Evolutionary conservation across 2,797 vertebrate species (phyloP).

Genomic region (Notolepis coatsorum): DNA sequence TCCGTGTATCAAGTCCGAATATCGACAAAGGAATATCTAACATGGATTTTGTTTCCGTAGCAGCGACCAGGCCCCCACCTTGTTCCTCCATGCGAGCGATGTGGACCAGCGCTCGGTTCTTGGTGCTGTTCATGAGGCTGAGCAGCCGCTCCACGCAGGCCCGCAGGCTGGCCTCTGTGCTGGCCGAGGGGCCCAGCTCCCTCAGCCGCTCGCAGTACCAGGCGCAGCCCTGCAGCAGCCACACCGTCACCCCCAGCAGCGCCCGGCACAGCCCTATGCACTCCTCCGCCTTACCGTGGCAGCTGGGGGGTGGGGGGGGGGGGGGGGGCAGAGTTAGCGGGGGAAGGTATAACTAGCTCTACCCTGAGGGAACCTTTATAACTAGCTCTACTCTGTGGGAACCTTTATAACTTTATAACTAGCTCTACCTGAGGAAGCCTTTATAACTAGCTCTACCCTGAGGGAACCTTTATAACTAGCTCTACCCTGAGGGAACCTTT

Average conservation of each 20-base stretch:
- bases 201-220: constrained; percentile 89
- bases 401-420: no score
- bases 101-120: constrained; percentile 95
- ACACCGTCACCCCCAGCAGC: constrained; percentile 88
- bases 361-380: no score
- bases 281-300: constrained; percentile 96
- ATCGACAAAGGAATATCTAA: no score
- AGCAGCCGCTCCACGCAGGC: constrained; percentile 91
- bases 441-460: no score
- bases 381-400: no score
- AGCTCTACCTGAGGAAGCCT: no score
- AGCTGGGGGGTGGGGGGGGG: constrained; percentile 75
- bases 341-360: background rate
- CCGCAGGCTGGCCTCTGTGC: constrained; percentile 85
- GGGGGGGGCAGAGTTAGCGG: background rate
- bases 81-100: constrained; percentile 95
- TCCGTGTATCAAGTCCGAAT: no score
- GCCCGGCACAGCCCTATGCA: constrained; percentile 95
- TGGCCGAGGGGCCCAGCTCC: constrained; percentile 77
- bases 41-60: no score
- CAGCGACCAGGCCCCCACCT: no score
- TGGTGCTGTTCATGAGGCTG: constrained; percentile 86
- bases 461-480: no score
- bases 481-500: no score
- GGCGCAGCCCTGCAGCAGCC: constrained; percentile 92